Percentiles rank a stretch among this genome's conserved stretches.
Conservation (phyloP, 2,113 vertebrate genomes). For the Clupea harengus region DNA sequence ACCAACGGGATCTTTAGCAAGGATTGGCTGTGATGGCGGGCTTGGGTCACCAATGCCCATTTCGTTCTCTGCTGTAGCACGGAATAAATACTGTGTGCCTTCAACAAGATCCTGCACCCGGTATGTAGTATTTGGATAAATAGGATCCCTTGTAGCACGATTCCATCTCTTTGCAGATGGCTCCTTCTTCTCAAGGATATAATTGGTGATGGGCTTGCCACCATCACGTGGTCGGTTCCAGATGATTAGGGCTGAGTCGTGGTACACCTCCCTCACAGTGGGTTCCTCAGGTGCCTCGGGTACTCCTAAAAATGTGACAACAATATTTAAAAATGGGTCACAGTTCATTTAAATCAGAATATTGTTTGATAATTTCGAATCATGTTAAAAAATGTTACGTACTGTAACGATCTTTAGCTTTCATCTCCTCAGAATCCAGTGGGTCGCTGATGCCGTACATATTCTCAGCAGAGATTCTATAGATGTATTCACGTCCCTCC, state of each 20-base stretch:
- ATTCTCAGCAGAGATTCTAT: slow-evolving; percentile 94
- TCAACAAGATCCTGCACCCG: slow-evolving; percentile 88
- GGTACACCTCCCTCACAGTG: slow-evolving; percentile 83
- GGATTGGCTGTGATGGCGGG: slow-evolving; percentile 87
- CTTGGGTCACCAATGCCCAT: slow-evolving; percentile 92
- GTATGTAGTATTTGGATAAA: slow-evolving; percentile 90
- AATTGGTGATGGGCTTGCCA: slow-evolving; percentile 95
- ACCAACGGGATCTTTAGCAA: slow-evolving; percentile 96
- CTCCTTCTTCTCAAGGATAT: slow-evolving; percentile 95
- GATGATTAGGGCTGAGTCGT: slow-evolving; percentile 84
- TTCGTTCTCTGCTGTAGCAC: slow-evolving; percentile 96
- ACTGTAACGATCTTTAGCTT: slow-evolving; percentile 96
- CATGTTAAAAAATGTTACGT: slow-evolving; percentile 58
- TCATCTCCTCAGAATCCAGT: slow-evolving; percentile 92
- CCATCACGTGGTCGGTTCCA: slow-evolving; percentile 94
- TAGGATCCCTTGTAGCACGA: slow-evolving; percentile 82
- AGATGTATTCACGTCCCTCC: slow-evolving; percentile 91
- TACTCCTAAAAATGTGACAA: slow-evolving; percentile 75
- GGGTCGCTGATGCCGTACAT: slow-evolving; percentile 95
- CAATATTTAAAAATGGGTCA: background rate
- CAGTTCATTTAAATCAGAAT: background rate
- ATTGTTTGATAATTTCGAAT: background rate
- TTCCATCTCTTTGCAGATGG: slow-evolving; percentile 88
- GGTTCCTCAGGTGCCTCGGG: slow-evolving; percentile 95
- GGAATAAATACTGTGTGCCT: slow-evolving; percentile 95